phyloP scores from a whole-genome alignment of 2,113 vertebrate genomes.

The Marmota flaviventris region DNA sequence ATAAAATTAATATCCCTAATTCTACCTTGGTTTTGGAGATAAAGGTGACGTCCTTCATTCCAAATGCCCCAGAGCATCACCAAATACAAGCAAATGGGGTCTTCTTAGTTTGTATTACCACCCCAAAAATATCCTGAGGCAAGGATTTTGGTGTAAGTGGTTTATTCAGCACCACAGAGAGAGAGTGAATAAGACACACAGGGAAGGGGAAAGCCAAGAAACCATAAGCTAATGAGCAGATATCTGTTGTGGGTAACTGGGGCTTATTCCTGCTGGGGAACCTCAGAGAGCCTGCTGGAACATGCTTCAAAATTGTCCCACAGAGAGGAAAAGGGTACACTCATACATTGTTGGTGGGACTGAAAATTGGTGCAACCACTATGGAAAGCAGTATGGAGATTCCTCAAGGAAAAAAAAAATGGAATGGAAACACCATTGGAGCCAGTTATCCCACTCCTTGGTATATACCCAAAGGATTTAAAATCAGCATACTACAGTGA shows the following conservation, averaged over 20 bases:
- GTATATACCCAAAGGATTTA: too few relatives aligned
- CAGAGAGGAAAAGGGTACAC: too few relatives aligned
- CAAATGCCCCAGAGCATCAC: neutral
- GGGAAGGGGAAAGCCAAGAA: neutral
- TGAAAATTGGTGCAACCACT: too few relatives aligned
- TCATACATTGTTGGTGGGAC: too few relatives aligned
- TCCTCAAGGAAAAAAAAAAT: too few relatives aligned
- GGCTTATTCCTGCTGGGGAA: neutral
- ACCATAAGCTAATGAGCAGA: neutral
- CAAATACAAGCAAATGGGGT: neutral
- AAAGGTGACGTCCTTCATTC: neutral
- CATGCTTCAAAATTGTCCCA: neutral
- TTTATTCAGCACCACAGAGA: neutral
- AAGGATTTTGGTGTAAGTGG: neutral
- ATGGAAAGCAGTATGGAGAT: too few relatives aligned
- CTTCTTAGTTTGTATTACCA: neutral
- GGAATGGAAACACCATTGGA: too few relatives aligned
- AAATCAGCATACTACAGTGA: too few relatives aligned
- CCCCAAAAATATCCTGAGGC: neutral
- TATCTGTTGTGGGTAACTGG: neutral
- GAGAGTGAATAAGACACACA: neutral
- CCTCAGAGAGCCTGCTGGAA: neutral
- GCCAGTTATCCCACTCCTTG: too few relatives aligned
- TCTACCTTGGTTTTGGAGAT: neutral
- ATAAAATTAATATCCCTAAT: conserved; percentile 15